phyloP scores from a whole-genome alignment of 1,140 invertebrate species.

The Cepaea nemoralis region DNA sequence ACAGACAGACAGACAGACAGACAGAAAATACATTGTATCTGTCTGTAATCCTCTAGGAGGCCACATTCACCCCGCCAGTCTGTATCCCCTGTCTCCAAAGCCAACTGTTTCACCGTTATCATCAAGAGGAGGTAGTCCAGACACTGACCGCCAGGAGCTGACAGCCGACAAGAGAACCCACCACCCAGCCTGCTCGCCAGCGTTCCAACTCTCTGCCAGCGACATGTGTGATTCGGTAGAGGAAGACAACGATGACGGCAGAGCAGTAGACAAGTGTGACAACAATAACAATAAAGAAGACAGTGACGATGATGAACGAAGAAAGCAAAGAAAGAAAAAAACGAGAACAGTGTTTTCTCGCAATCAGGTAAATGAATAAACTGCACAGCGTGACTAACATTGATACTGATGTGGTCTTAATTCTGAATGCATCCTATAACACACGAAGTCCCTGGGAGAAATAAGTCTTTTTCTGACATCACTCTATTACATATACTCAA shows the following conservation, averaged over 20 bases:
- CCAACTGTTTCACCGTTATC: slow-evolving; percentile 31
- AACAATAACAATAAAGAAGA: slow-evolving; percentile 73
- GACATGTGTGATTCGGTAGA: slow-evolving; percentile 43
- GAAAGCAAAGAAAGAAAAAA: slow-evolving; percentile 94
- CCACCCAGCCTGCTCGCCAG: slow-evolving; percentile 27
- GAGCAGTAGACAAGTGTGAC: slow-evolving; percentile 46
- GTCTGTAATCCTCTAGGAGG: no score
- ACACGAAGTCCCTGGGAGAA: no score
- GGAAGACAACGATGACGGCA: slow-evolving; percentile 36
- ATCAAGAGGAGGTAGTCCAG: slow-evolving; percentile 27
- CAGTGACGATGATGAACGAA: slow-evolving; percentile 65
- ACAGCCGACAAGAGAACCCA: not conserved
- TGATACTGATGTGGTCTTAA: no score
- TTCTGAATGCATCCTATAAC: no score
- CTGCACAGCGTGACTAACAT: no score
- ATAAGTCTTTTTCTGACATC: no score
- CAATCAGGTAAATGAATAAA: slow-evolving; percentile 66
- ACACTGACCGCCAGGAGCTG: slow-evolving; percentile 15
- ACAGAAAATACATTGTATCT: no score
- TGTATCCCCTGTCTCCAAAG: slow-evolving; percentile 40
- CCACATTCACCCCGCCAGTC: no score
- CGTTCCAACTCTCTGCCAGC: slow-evolving; percentile 23
- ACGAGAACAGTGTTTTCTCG: slow-evolving; percentile 97
- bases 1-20: no score
- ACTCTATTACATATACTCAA: no score